A percentile compares a stretch with the other conserved stretches of the same genome.
These are phyloP conservation scores for Stictocephala bisonia DNA, from an alignment of 2,888 invertebrate genomes.

Conservation along the genomic window DNA sequence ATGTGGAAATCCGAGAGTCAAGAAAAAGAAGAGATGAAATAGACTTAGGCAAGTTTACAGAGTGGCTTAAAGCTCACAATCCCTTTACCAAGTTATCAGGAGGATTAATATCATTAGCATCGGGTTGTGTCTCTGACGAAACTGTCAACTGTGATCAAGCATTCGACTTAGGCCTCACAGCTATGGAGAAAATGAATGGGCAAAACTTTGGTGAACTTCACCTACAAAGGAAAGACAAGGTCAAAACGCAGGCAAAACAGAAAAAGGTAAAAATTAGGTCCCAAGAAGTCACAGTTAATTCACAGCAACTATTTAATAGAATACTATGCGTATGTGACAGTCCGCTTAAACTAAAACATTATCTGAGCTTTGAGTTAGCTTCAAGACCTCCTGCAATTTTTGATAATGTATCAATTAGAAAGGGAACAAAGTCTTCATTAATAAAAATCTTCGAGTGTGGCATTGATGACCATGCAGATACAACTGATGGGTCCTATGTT, in stretches of 20 bases:
- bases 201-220: too few species aligned
- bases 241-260: neutral
- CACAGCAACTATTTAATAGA: neutral
- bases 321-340: slow-evolving; percentile 1
- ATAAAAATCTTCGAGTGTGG: neutral
- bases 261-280: neutral
- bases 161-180: neutral
- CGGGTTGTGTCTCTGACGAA: slow-evolving; percentile 6
- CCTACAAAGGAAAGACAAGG: too few species aligned
- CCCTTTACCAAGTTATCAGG: neutral
- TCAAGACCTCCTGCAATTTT: neutral
- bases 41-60: too few species aligned
- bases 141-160: slow-evolving; percentile 30
- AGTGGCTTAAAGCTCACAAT: slow-evolving; percentile 17
- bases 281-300: neutral
- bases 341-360: neutral
- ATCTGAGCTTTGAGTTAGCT: neutral
- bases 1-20: too few species aligned
- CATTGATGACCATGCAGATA: neutral
- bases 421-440: neutral
- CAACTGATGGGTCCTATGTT: neutral
- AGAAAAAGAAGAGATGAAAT: too few species aligned
- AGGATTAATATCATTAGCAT: slow-evolving; percentile 13
- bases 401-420: neutral
- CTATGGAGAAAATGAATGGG: slow-evolving; percentile 17